Evolutionary conservation across 92 coral and sea anemone species (phyloP), one percentile per base, ranked within the genome.

Genomic region (Epizoanthus rinbou): DNA sequence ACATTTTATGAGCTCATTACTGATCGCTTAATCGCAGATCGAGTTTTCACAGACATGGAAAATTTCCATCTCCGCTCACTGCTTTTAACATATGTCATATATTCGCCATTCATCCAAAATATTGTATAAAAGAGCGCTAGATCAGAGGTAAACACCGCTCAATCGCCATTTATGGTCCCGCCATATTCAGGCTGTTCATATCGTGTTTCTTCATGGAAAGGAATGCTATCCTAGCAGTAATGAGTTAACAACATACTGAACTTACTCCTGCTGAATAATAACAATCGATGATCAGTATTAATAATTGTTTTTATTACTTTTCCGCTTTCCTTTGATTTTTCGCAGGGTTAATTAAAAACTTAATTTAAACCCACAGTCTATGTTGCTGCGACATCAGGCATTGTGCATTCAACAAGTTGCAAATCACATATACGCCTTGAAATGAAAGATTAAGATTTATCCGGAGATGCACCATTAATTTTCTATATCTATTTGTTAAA

Each of bases 41-140:
- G 59, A 76, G 69, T 76, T 41, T 78, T 41, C 45, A 78, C 71
- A 62, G 82, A 78, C 82, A 63, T 62, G 70, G 64, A 43, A 78
- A 43, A 62, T 78, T 75, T 65, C 41, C 81, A 75, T 75, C 56
- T 45, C 19, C 39, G 59, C 60, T 57, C 71, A 78, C 16, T 21
- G 1, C 58, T 62, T 35, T 43, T 78, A 78, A 78, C 82, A 78
- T 78, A 15, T 60, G 82, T 15, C 45, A 39, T 14, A 6, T 57
- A 62, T 78, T 75, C 58, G 9, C 82, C 47, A 11, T 18, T 62
- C 41, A 41, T 78, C 17, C 13, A 39, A 41, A 19, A 69, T 28
- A 21, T 1, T 31, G 33, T 23, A 28, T 28, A 2, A 24, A 75
- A 67, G 73, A 67, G 50, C 78, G 58, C 50, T n/a, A 73, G 22